Base-by-base conservation (phyloP, 2,113 vertebrate genomes). In the Anser brachyrhynchus region DNA sequence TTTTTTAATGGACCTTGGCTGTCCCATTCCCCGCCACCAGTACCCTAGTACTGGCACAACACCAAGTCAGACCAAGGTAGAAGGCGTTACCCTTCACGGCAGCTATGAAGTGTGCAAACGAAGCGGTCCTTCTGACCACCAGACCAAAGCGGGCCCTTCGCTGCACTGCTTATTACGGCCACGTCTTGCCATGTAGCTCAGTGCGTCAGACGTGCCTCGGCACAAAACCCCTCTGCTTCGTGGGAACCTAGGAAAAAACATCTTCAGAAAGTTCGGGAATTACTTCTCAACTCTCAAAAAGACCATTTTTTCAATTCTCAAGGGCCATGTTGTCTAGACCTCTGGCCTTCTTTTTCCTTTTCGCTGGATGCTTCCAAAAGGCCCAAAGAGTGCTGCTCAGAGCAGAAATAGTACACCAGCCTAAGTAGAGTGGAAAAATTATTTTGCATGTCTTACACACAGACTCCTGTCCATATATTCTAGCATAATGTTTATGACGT, bases 121-220 rank as follows among this genome's bases (percentile, higher is more conserved):
- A 90, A 41, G 25, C 44, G 35, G 33, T 67, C 25, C 86, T 78
- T 74, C 73, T 39, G 73, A 33, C 33, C 7, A 3, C 10, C n/a
- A 46, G 41, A 37, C 17, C 55, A 29, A 62, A 66, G 46, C 26
- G 29, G 70, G 9, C 49, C 51, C 26, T 52, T 14, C 19, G n/a
- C 23, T 3, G 13, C 41, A 12, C 19, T 1, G 3, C 51, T n/a
- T 4, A 11, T 18, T 69, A 35, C 0, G 0, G 83, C 17, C 43
- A 69, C 39, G 23, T 13, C n/a, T 18, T 46, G 46, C 43, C 59
- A 3, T 0, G 23, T 5, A 74, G 57, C 55, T 62, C 83, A 76
- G 29, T 1, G 51, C 37, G 21, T 52, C 19, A 39, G 22, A 70
- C 52, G 3, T 13, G 33, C 5, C 28, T 17, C 1, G 2, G 73